These are phyloP conservation scores for Spodoptera frugiperda DNA, from an alignment of 1,140 invertebrate species.

Conservation along the genomic window DNA sequence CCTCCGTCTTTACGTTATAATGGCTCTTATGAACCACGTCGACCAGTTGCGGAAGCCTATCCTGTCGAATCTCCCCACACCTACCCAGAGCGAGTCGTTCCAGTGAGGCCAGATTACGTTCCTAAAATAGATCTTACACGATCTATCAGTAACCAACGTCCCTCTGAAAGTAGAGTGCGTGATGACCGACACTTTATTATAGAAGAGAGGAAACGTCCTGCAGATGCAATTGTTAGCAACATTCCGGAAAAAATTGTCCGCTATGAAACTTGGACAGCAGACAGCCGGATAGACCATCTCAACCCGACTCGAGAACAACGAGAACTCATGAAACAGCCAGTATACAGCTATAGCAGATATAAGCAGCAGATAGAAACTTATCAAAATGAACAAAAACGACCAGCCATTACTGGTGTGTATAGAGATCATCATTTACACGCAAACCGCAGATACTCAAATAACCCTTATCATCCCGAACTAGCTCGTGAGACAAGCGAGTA, in stretches of 20 bases:
- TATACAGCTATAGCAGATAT: conserved; percentile 80
- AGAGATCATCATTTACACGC: conserved; percentile 68
- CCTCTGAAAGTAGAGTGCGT: conserved; percentile 71
- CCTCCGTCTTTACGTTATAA: conserved; percentile 68
- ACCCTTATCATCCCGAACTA: conserved; percentile 61
- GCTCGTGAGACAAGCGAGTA: conserved; percentile 67
- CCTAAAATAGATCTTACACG: conserved; percentile 84
- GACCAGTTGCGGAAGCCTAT: conserved; percentile 64
- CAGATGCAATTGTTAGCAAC: conserved; percentile 76
- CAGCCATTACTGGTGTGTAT: conserved; percentile 59
- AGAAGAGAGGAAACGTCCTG: conserved; percentile 80
- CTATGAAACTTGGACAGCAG: conserved; percentile 81
- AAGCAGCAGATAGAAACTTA: conserved; percentile 76
- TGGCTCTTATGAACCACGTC: conserved; percentile 66
- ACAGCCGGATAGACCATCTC: conserved; percentile 79
- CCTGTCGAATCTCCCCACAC: conserved; percentile 73
- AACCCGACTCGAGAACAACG: conserved; percentile 76
- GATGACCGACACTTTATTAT: conserved; percentile 74
- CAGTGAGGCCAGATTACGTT: conserved; percentile 75
- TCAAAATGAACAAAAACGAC: conserved; percentile 76
- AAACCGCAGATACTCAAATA: conserved; percentile 68
- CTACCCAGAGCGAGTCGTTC: conserved; percentile 65
- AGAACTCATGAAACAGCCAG: conserved; percentile 77
- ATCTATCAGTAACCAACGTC: conserved; percentile 69
- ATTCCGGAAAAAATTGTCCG: conserved; percentile 84